Evolutionary conservation across 2,113 vertebrate species (phyloP).

Genomic region (Myrmecobius fasciatus): DNA sequence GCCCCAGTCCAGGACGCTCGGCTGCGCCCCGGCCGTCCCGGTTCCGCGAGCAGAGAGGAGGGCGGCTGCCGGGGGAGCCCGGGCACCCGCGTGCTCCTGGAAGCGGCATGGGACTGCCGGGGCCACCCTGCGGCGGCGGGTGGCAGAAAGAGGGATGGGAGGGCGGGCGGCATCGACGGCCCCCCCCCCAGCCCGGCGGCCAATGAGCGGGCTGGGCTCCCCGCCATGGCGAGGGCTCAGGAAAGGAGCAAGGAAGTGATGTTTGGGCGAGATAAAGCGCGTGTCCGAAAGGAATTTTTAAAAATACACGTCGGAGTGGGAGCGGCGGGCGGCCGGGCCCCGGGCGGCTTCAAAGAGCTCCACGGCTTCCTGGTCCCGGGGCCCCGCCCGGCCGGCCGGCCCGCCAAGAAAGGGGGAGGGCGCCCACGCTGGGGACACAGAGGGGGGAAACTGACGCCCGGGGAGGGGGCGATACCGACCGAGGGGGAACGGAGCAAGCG

Average conservation of each 20-base stretch:
- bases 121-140: conserved; percentile 32
- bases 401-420: neutral
- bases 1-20: conserved; percentile 57
- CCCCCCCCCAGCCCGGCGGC: conserved; percentile 66
- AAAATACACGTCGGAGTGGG: conserved; percentile 77
- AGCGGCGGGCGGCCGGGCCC: conserved; percentile 76
- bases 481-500: no score
- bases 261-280: conserved; percentile 90
- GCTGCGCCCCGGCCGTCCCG: conserved; percentile 18
- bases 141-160: conserved; percentile 68
- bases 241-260: conserved; percentile 88
- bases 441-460: no score
- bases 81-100: conserved; percentile 18
- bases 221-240: conserved; percentile 76
- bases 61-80: conserved; percentile 7
- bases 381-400: conserved; percentile 61
- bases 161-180: conserved; percentile 64
- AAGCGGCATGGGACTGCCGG: conserved; percentile 54
- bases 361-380: conserved; percentile 75
- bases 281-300: conserved; percentile 81
- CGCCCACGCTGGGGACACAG: no score
- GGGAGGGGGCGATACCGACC: no score
- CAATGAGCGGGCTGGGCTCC: conserved; percentile 77
- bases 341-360: conserved; percentile 79
- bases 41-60: conserved; percentile 42